Evolutionary conservation across 2,888 invertebrate species (phyloP).

Genomic region (Lomographa bimaculata): DNA sequence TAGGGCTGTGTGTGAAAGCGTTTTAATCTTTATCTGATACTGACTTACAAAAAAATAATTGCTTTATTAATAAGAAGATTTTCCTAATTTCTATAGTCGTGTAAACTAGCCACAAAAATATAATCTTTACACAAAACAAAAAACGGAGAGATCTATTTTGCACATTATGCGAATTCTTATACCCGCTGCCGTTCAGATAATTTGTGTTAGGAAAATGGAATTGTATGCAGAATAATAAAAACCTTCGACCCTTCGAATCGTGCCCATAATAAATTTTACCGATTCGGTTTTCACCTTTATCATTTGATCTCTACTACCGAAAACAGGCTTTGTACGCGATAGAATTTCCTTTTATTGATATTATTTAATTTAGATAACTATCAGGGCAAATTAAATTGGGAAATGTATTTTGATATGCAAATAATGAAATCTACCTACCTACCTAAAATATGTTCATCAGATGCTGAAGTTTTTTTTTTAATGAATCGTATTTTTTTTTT

Average conservation of each 20-base stretch:
- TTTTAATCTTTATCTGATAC: no score
- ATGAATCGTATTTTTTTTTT: no score
- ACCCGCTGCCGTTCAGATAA: conserved; percentile 69
- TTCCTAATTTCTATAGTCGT: no score
- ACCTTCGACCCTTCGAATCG: conserved; percentile 69
- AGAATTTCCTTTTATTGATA: conserved; percentile 15
- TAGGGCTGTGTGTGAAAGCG: no score
- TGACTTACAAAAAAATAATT: no score
- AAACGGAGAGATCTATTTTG: conserved; percentile 61
- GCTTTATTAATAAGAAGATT: no score
- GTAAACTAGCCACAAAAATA: neutral
- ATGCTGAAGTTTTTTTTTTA: no score
- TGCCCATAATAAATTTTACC: conserved; percentile 69
- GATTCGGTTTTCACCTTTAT: conserved; percentile 52
- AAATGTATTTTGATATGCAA: neutral
- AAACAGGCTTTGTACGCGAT: conserved; percentile 38
- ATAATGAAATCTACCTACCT: no score
- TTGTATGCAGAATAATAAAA: conserved; percentile 81
- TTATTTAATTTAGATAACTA: conserved; percentile 16
- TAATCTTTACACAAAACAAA: conserved; percentile 15
- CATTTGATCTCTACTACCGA: conserved; percentile 51
- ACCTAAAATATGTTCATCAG: no score
- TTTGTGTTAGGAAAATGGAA: conserved; percentile 79
- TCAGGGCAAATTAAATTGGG: conserved; percentile 2
- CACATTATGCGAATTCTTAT: conserved; percentile 73